Base-by-base conservation (phyloP, 37 sponge, comb jelly and placozoan species). In the Eunapius fragilis region DNA sequence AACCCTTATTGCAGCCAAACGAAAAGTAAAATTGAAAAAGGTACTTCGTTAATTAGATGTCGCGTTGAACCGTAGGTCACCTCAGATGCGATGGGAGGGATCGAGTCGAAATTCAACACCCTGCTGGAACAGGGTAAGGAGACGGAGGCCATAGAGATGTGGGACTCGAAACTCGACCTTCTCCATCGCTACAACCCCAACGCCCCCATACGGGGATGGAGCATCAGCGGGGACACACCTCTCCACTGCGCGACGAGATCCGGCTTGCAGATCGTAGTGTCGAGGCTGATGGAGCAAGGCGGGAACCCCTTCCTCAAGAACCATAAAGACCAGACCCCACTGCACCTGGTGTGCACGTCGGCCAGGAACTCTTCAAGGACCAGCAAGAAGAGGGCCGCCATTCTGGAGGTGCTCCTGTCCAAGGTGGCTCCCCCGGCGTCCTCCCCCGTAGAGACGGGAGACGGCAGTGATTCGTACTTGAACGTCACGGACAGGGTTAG, bases 281-380 rank as follows among this genome's bases (percentile, higher is more conserved):
- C 78, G 25, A 79, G 78, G 47, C 82, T 90, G 25, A 75, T 94
- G 28, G 28, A 36, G 24, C 69, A 71, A 23, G 89, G 89, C n/a
- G 94, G 85, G 0, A 75, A 94, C 78, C 94, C 94, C 2, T 80
- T 81, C 31, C 45, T 67, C 11, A 81, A 67, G 32, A 94, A 94
- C 82, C 74, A 48, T 4, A 81, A 71, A 69, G 82, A 70, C 19
- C 89, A 94, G 38, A 90, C 94, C 3, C 85, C 94, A 2, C 67
- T 94, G 11, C 94, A 94, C 49, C 28, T 94, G 2, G 91, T 90
- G 26, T 94, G 94, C 37, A 30, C 79, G 32, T 84, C 91, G 47
- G 31, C 81, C 3, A 68, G 79, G 6, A 26, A 72, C 77, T 82
- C 86, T 45, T 84, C 88, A 22, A 32, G 88, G 2, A 77, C 35